Evolutionary conservation across 2,113 vertebrate species (phyloP), one percentile per base, ranked within the genome.

Genomic region (Polypterus bichir): DNA sequence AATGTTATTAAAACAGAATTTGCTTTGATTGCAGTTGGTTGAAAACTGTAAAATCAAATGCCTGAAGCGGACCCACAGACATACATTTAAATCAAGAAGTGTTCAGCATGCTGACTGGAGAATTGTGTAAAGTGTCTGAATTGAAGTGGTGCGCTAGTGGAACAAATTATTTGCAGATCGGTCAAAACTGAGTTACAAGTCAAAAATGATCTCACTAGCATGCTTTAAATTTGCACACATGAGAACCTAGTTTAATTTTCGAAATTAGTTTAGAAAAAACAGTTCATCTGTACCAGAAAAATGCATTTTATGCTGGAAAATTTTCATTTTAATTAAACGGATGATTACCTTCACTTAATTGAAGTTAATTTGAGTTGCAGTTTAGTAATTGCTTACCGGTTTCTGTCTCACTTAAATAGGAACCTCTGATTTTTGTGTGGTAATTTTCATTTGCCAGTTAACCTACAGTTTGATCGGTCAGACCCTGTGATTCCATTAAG

Each of bases 161-260:
- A 73, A 70, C 68, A 70, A 70, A 73, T 73, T 70, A 70, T 66
- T 62, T 60, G 59, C 62, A 70, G 60, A 73, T 65, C 62, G 68
- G 66, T 68, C 62, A 68, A 68, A 61, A 62, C 66, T 64, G 64
- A 52, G 63, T 69, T 68, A 55, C 62, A 59, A 66, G 68, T 62
- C 60, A 65, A 59, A 60, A 48, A 68, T 63, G 64, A 64, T 58
- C 54, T 46, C 51, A 52, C 53, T 47, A 60, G 11, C 44, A 68
- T 66, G 64, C 70, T 64, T 73, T 59, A 70, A 70, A 68, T 59
- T 68, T 66, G 45, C 47, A 51, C 7, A 48, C 55, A 59, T 52
- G 61, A 55, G 47, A 60, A 65, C 4, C 60, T 47, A 45, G 27
- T 64, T 51, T 59, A 57, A 57, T 64, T 60, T 62, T 27, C 44